Evolutionary conservation across 2,797 vertebrate species (phyloP).

Genomic region (Tenualosa ilisha): DNA sequence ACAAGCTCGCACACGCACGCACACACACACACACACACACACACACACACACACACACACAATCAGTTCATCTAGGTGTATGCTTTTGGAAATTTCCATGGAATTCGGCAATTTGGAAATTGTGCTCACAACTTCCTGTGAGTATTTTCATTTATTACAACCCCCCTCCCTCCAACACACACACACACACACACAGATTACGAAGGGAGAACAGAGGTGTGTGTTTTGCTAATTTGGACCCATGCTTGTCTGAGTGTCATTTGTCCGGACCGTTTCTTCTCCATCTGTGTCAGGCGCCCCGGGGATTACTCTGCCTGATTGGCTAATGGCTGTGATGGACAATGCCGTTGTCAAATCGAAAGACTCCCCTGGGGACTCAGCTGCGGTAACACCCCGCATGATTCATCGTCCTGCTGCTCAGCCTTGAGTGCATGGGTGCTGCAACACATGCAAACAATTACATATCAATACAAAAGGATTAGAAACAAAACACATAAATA

Average conservation of each 20-base stretch:
- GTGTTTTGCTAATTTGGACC: constrained; percentile 49
- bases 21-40: too few relatives aligned
- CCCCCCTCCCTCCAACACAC: not conserved
- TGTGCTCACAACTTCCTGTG: not conserved
- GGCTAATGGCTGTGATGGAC: constrained; percentile 57
- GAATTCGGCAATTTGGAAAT: too few relatives aligned
- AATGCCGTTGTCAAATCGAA: constrained; percentile 45
- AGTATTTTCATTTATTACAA: not conserved
- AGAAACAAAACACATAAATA: constrained; percentile 16
- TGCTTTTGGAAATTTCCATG: not conserved
- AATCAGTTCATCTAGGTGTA: not conserved
- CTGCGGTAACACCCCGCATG: not conserved
- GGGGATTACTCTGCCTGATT: constrained; percentile 50
- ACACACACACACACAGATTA: not conserved
- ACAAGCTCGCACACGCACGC: too few relatives aligned
- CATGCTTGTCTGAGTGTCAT: constrained; percentile 47
- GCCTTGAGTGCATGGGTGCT: not conserved
- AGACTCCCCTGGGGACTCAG: constrained; percentile 21
- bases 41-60: not conserved
- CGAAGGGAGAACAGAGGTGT: constrained; percentile 1
- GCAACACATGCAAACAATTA: not conserved
- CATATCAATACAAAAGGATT: constrained; percentile 23
- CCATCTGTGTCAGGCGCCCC: constrained; percentile 59
- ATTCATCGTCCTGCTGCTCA: not conserved
- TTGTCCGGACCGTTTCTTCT: constrained; percentile 50